Evolutionary conservation across 2,888 invertebrate species (phyloP), one percentile per base, ranked within the genome.

Genomic region (Ectropis crepuscularia): DNA sequence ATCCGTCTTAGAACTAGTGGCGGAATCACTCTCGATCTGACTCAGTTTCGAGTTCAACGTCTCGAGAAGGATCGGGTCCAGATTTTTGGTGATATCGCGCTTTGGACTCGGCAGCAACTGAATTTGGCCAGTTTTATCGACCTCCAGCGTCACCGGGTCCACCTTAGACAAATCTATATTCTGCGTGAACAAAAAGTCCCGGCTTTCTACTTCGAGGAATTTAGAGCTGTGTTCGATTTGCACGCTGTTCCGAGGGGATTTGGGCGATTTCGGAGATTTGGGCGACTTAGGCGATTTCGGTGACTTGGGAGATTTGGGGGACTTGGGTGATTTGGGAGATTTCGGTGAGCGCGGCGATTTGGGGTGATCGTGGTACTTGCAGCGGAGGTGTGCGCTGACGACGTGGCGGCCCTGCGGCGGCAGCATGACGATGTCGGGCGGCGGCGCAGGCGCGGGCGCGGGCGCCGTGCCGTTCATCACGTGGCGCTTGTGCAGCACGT

Each of bases 381-480:
- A 93, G 47, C 92, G 82, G 43, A 91, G 85, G 75, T 90, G 89
- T n/a, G 92, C 88, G 73, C 78, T 92, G 6, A 92, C 89, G 12
- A 90, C 76, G 69, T 92, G 92, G 10, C 91, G 83, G 6, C 90
- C 90, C 80, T 90, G 92, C 0, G 92, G 89, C 5, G 91, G 90
- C 54, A 91, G 77, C 83, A 89, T 90, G 49, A 92, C 84, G 8
- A 92, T 91, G 75, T 93, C 93, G 6, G 92, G 92, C 7, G 88
- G 89, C 41, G 82, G 88, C 57, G 87, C 11, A 11, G 39, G 85
- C 64, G 88, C 93, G 5, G 94, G 93, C 0, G 94, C 93, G 0
- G 95, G 94, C 0, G 96, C 96, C 0, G 97, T 97, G 0, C 97
- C 97, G 79, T 97, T 97, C 95, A 97, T 96, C 0, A 97, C 94